A percentile compares a stretch with the other conserved stretches of the same genome.
Evolutionary conservation across 2,888 invertebrate species (phyloP).

Genomic region (Kryphioiulus occultus): DNA sequence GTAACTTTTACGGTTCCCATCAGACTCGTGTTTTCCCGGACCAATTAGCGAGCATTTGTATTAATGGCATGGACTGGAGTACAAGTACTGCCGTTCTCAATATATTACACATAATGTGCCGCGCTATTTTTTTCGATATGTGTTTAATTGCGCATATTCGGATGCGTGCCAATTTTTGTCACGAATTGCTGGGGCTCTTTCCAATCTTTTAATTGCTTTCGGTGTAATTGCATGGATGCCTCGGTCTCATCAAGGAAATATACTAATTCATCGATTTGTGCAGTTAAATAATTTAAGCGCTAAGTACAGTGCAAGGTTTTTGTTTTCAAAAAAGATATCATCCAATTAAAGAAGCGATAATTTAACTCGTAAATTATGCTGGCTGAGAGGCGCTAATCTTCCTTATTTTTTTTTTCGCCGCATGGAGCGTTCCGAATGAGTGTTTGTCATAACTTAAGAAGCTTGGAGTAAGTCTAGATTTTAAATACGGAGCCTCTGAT

Average conservation of each 20-base stretch:
- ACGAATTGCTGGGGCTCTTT: neutral
- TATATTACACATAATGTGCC: neutral
- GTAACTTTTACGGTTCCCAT: slow-evolving; percentile 47
- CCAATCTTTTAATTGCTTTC: slow-evolving; percentile 22
- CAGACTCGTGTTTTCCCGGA: slow-evolving; percentile 44
- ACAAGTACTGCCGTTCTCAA: slow-evolving; percentile 25
- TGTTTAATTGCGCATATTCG: slow-evolving; percentile 36
- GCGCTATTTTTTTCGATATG: slow-evolving; percentile 1
- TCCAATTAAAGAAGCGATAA: neutral
- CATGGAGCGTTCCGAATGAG: neutral
- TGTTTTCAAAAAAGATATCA: neutral
- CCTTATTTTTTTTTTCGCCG: neutral
- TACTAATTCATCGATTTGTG: slow-evolving; percentile 4
- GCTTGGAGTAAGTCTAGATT: neutral
- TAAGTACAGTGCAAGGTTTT: neutral
- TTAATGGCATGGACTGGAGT: slow-evolving; percentile 23
- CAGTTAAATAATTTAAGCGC: slow-evolving; percentile 10
- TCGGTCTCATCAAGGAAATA: neutral
- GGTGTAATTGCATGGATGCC: slow-evolving; percentile 1
- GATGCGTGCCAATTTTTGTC: slow-evolving; percentile 39
- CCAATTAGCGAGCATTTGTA: slow-evolving; percentile 43
- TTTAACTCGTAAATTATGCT: slow-evolving; percentile 7
- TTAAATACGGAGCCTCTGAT: too few species aligned
- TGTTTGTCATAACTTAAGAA: neutral
- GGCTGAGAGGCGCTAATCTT: neutral